Evolutionary conservation across 2,797 vertebrate species (phyloP), one percentile per base, ranked within the genome.

Genomic region (Morus bassanus): DNA sequence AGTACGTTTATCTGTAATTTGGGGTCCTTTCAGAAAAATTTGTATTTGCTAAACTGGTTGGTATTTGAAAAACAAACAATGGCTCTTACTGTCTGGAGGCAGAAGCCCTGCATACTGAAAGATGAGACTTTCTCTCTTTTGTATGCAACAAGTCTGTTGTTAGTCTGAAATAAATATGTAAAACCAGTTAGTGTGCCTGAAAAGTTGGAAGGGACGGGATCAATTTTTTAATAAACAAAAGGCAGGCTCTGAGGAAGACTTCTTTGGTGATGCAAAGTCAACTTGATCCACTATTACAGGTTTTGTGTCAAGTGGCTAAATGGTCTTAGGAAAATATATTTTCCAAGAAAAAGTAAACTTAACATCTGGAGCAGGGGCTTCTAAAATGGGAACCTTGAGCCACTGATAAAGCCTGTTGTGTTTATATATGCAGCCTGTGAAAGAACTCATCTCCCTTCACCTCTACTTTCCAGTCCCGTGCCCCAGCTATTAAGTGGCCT

Each of bases 351-450:
- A 78, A 56, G 43, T 80, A 39, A 84, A 39, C 11, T 57, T 76
- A 43, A 64, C 6, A 41, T 53, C 33, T 83, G 57, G 30, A 83
- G 11, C 21, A 30, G 25, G 6, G 23, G 3, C 24, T 89, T 88
- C 39, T 77, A 18, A 80, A 88, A 48, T 63, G 22, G 41, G 37
- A 88, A 51, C 51, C 4, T 11, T 65, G 46, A 85, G 54, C 46
- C 23, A 28, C 33, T 67, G 65, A n/a, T 39, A 12, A 0, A 0
- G 11, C 39, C 30, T 61, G 24, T 18, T 6, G 8, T 75, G 53
- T 51, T 91, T 11, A 6, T 51, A 33, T n/a, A 7, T 41, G 33
- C 18, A 88, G 25, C 14, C n/a, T 84, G 48, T 68, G 18, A 57
- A 53, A 77, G 13, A 91, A 15, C 8, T 70, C 19, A 6, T 68